These are phyloP conservation scores for Fregetta grallaria DNA, from an alignment of 2,113 vertebrate genomes.

Conservation along the genomic window DNA sequence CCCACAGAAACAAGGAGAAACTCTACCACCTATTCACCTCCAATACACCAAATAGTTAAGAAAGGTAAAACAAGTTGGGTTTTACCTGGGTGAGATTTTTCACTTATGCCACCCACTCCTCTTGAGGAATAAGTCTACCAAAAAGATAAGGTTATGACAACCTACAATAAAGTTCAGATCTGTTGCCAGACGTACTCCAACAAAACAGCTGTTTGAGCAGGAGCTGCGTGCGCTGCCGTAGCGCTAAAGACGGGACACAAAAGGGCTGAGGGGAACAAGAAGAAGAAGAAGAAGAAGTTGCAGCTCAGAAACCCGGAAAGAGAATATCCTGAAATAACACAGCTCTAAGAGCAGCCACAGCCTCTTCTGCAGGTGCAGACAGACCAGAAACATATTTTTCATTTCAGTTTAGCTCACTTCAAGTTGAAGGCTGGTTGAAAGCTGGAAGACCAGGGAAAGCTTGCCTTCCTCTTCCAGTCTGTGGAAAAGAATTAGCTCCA, in stretches of 20 bases:
- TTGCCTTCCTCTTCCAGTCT: background rate
- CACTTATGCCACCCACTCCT: background rate
- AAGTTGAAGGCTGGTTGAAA: background rate
- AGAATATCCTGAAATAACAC: background rate
- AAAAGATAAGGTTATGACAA: background rate
- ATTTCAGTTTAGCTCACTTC: background rate
- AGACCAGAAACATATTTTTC: background rate
- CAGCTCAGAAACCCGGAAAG: background rate
- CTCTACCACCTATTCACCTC: background rate
- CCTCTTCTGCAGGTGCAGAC: conserved; percentile 26
- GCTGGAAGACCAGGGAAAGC: background rate
- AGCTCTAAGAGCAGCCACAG: background rate
- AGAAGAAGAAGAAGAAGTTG: background rate
- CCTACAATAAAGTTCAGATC: background rate
- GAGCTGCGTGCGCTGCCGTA: fast-evolving
- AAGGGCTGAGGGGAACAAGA: background rate
- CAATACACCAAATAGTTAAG: fast-evolving
- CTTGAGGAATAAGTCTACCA: background rate
- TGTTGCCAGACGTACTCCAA: background rate
- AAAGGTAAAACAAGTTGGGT: background rate
- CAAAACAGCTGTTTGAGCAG: background rate
- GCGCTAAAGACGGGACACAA: background rate
- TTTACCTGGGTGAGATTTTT: background rate
- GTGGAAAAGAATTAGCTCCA: background rate
- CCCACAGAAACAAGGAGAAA: background rate